Evolutionary conservation across 2,797 vertebrate genomes (phyloP), one percentile per base, ranked within the genome.

Genomic region (Anas capensis): DNA sequence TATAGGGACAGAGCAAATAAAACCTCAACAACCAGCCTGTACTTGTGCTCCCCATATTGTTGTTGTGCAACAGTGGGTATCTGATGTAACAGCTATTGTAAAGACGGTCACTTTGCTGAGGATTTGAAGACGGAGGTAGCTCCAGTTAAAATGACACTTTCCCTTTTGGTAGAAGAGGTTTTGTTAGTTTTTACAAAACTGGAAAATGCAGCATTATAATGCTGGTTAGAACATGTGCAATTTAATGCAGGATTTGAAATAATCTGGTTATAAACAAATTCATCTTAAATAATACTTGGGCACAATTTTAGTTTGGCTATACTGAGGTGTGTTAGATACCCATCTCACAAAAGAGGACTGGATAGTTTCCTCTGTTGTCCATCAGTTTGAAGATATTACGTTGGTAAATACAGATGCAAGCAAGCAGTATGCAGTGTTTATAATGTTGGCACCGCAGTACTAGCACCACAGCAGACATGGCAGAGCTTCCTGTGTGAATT

Each of bases 1-100:
- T 68, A 91, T 71, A 86, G 57, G 31, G 62, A 84, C 46, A 57
- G 48, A 94, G 56, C 44, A 84, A 76, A 86, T 76, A 77, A 92
- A 86, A 80, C 77, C 49, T 64, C 88, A 70, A 29, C 81, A 93
- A 62, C 70, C 36, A 86, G 90, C 79, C 56, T 73, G 38, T 77
- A 62, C 89, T 91, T 76, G 92, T 69, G 36, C 17, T 90, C 10
- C 14, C 42, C 21, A 12, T 69, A 46, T 29, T 48, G 69, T 57
- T 86, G 20, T 86, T 79, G 86, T 40, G 54, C 62, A 93, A 15
- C 38, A 46, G 61, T 21, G 10, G 62, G 2, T 71, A 78, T 58
- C 89, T 91, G 87, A 84, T 88, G 70, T 82, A 92, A 38, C 29
- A 66, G 31, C 56, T 93, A 27, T 80, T 92, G 71, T 0, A 75